These are phyloP conservation scores for Ramphastos sulfuratus DNA, from an alignment of 2,113 vertebrate genomes.

Conservation along the genomic window DNA sequence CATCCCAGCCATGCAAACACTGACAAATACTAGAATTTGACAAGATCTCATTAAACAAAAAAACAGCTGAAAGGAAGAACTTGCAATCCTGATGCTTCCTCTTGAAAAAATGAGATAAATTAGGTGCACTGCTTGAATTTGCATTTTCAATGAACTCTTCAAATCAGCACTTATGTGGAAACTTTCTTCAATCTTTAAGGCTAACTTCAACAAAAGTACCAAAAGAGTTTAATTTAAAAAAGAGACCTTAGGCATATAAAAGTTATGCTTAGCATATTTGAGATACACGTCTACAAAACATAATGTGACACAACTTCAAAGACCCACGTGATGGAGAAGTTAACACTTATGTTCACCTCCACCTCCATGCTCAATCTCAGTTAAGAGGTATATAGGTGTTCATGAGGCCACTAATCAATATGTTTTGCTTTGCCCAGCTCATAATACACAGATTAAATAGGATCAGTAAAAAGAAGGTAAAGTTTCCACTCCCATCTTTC, in stretches of 20 bases:
- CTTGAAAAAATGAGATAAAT: conserved; percentile 1
- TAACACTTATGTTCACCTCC: not conserved
- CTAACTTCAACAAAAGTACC: not conserved
- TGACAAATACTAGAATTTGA: not conserved
- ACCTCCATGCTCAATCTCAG: not conserved
- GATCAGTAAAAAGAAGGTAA: not conserved
- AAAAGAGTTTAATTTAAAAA: not conserved
- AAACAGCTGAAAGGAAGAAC: not conserved
- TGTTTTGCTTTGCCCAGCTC: not conserved
- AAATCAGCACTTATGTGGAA: not conserved
- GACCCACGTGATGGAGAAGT: not conserved
- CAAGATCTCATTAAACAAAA: not conserved
- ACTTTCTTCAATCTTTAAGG: not conserved
- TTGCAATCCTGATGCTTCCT: not conserved
- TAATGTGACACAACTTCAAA: not conserved
- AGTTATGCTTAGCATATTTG: not conserved
- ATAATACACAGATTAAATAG: not conserved
- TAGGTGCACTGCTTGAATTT: not conserved
- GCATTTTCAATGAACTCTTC: not conserved
- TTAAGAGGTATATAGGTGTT: not conserved
- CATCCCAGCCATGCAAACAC: not conserved
- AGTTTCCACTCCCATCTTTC: not conserved
- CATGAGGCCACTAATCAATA: not conserved
- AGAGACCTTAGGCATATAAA: not conserved
- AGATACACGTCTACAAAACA: not conserved